phyloP scores from a whole-genome alignment of 2,797 vertebrate species.

The Sebastiscus albofasciatus region DNA sequence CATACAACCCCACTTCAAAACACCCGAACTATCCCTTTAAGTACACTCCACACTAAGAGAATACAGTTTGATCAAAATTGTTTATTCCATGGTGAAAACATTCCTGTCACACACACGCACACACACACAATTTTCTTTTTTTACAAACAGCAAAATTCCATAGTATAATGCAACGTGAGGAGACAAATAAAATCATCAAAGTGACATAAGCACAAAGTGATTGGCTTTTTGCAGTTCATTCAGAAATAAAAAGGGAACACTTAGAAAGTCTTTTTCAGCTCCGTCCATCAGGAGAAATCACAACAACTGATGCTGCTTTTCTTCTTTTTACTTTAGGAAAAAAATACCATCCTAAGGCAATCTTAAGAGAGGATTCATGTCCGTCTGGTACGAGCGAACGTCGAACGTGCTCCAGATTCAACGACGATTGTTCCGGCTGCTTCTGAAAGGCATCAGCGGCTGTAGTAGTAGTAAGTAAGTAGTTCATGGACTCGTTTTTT shows the following conservation, averaged over 20 bases:
- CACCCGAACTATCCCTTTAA: not conserved
- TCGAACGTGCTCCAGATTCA: slow-evolving; percentile 25
- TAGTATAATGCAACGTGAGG: slow-evolving; percentile 64
- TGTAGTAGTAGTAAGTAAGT: slow-evolving; percentile 66
- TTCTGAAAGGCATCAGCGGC: slow-evolving; percentile 76
- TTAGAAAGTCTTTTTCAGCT: slow-evolving; percentile 28
- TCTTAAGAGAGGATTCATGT: slow-evolving; percentile 26
- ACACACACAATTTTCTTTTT: slow-evolving; percentile 44
- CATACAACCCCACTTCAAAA: accelerated
- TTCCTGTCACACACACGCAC: slow-evolving; percentile 42
- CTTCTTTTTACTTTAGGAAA: slow-evolving; percentile 34
- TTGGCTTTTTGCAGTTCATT: slow-evolving; percentile 72
- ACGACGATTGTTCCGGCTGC: slow-evolving; percentile 63
- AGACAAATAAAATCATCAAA: slow-evolving; percentile 53
- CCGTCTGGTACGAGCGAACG: slow-evolving; percentile 10
- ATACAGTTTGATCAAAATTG: slow-evolving; percentile 64
- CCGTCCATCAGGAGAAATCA: slow-evolving; percentile 33
- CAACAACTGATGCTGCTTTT: slow-evolving; percentile 17
- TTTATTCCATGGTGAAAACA: slow-evolving; percentile 78
- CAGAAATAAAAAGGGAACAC: slow-evolving; percentile 48
- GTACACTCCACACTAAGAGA: not conserved
- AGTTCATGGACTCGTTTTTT: slow-evolving; percentile 55
- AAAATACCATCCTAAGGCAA: slow-evolving; percentile 51
- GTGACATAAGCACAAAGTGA: slow-evolving; percentile 71
- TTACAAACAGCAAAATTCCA: slow-evolving; percentile 66